Base-by-base conservation (phyloP, 2,113 vertebrate species). In the Perognathus longimembris region DNA sequence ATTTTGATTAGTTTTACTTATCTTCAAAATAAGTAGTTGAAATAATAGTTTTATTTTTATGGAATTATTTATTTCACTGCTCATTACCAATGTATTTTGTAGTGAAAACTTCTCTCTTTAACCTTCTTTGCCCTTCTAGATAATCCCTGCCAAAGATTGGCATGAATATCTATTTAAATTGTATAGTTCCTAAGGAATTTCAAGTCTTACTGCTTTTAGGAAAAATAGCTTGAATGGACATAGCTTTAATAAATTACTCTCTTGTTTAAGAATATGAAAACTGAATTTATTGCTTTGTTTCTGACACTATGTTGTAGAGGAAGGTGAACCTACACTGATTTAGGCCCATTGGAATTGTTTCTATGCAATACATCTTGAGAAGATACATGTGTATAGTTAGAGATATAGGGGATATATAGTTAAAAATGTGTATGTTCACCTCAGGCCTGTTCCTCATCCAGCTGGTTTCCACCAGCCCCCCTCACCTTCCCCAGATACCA, bases 221-320 rank as follows among this genome's bases (percentile, higher is more conserved):
- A 91, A 74, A 30, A 89, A 64, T 40, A 87, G 70, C 18, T 67
- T 67, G 15, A 78, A 32, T 79, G 42, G 61, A 54, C 12, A 45
- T 32, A 26, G 18, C 28, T 38, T 83, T 64, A 34, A 83, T 10
- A 0, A 67, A 61, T 88, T 24, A 30, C 9, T 84, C 28, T 73
- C 11, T 67, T 61, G 61, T 91, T 93, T 82, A 76, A 67, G 93
- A 90, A 34, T 82, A 28, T 76, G 63, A 90, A 77, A 75, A 77
- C 54, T 38, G 38, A 93, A 81, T 78, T 95, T 20, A 45, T 38
- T 89, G 30, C n/a, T 78, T 69, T 10, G 45, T 10, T 89, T 85
- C 76, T 73, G 30, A 82, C 38, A 26, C 15, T 79, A 0, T n/a
- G 50, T 40, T 67, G 15, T 70, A 45, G 36, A 88, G 7, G 63